Evolutionary conservation across 2,113 vertebrate species (phyloP).

Genomic region (Carassius gibelio): DNA sequence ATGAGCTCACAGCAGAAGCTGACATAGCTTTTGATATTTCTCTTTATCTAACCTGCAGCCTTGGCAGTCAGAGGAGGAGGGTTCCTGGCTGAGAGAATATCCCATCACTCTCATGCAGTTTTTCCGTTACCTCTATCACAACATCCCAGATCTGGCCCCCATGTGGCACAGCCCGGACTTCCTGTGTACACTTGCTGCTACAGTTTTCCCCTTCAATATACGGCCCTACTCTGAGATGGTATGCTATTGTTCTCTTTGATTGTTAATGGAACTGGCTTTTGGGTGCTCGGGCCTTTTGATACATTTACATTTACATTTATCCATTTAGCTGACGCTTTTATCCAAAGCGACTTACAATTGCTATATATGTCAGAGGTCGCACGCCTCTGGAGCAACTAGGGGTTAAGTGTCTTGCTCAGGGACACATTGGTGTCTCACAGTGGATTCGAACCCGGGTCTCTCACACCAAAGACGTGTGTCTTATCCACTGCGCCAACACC

Average conservation of each 20-base stretch:
- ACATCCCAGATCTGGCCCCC: conserved; percentile 88
- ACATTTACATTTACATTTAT: too few relatives aligned
- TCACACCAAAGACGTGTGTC: too few relatives aligned
- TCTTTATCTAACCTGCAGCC: conserved; percentile 74
- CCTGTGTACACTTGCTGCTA: conserved; percentile 89
- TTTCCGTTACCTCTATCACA: conserved; percentile 96
- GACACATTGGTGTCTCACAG: too few relatives aligned
- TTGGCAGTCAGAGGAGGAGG: conserved; percentile 98
- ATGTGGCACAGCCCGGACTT: conserved; percentile 98
- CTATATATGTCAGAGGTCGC: too few relatives aligned
- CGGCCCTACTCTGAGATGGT: conserved; percentile 98
- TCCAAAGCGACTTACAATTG: too few relatives aligned
- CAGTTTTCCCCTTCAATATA: conserved; percentile 97
- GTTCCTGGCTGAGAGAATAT: conserved; percentile 97
- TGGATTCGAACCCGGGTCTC: too few relatives aligned
- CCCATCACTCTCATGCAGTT: conserved; percentile 99
- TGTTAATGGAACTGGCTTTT: background rate
- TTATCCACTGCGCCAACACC: too few relatives aligned
- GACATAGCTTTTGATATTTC: background rate
- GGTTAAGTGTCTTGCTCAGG: too few relatives aligned
- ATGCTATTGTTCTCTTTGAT: background rate
- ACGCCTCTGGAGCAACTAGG: too few relatives aligned
- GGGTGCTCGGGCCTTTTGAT: background rate
- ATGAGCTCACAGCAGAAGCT: background rate
- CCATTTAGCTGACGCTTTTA: too few relatives aligned